These are phyloP conservation scores for Zoanthus sansibaricus DNA, from an alignment of 92 coral and sea anemone genomes.

Conservation along the genomic window DNA sequence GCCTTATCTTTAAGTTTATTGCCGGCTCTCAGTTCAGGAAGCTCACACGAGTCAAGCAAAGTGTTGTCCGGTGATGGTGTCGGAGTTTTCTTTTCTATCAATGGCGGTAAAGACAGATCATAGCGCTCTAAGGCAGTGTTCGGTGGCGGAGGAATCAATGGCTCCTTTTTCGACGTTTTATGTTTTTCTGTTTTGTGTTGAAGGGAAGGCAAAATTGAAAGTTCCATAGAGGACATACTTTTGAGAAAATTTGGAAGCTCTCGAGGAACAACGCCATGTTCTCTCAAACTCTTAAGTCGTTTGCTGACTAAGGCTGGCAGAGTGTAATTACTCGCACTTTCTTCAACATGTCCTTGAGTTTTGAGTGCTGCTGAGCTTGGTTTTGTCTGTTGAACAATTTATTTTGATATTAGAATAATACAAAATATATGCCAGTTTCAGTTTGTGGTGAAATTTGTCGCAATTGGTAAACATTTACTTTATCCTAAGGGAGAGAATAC, in stretches of 20 bases:
- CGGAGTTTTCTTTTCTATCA: background rate
- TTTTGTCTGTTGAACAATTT: background rate
- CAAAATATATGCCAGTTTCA: too few relatives aligned
- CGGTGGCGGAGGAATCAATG: conserved; percentile 24
- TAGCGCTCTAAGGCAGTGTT: conserved; percentile 29
- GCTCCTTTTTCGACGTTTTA: background rate
- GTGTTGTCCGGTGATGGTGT: background rate
- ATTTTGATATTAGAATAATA: too few relatives aligned
- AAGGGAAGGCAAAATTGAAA: conserved; percentile 4
- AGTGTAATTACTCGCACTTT: background rate
- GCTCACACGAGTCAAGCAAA: background rate
- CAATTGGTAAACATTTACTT: too few relatives aligned
- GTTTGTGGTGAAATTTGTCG: too few relatives aligned
- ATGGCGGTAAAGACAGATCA: conserved; percentile 15
- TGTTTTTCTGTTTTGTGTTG: background rate
- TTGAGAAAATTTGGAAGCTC: conserved; percentile 8
- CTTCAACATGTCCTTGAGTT: background rate
- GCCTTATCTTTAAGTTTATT: background rate
- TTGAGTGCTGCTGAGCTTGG: background rate
- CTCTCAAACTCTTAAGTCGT: conserved; percentile 32
- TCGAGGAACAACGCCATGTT: conserved; percentile 21
- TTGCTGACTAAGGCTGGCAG: conserved; percentile 17
- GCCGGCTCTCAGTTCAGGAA: background rate
- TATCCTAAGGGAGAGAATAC: too few relatives aligned
- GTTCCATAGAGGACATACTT: background rate